Conservation (phyloP, 2,888 invertebrate species). For the Dastarcus helophoroides region DNA sequence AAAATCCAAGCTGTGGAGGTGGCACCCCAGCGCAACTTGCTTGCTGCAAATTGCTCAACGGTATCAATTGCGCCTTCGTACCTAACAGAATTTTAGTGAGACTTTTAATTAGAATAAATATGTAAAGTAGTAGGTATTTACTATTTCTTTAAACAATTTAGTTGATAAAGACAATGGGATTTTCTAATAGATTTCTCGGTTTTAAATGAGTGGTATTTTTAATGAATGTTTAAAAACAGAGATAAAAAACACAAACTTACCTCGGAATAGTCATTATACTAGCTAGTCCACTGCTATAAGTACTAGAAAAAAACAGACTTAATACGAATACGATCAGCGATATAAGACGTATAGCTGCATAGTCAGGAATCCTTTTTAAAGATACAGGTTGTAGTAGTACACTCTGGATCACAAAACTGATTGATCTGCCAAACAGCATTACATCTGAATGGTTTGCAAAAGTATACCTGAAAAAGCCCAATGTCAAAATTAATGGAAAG, state of each 20-base stretch:
- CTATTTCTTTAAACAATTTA: neutral
- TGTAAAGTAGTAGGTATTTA: too few species aligned
- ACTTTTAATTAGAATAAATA: too few species aligned
- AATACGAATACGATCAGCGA: slow-evolving; percentile 42
- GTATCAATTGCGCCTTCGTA: slow-evolving; percentile 52
- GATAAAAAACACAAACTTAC: slow-evolving; percentile 17
- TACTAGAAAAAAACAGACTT: slow-evolving; percentile 48
- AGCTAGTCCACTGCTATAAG: slow-evolving; percentile 54
- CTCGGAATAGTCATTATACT: slow-evolving; percentile 56
- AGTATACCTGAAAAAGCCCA: too few species aligned
- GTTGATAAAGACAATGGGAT: neutral
- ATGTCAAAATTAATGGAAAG: too few species aligned
- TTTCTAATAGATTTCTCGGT: neutral
- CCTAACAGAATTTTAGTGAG: too few species aligned
- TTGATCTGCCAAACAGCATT: too few species aligned
- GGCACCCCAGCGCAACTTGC: slow-evolving; percentile 50
- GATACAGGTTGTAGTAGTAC: slow-evolving; percentile 19
- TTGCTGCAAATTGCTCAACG: slow-evolving; percentile 46
- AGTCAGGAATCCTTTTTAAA: slow-evolving; percentile 10
- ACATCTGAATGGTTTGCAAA: too few species aligned
- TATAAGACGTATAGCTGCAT: slow-evolving; percentile 30
- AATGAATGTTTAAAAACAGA: too few species aligned
- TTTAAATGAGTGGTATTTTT: slow-evolving; percentile 3
- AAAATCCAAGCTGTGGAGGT: slow-evolving; percentile 57
- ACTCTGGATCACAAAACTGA: neutral